phyloP scores from a whole-genome alignment of 2,797 vertebrate genomes.

The Enteromius fasciolatus region DNA sequence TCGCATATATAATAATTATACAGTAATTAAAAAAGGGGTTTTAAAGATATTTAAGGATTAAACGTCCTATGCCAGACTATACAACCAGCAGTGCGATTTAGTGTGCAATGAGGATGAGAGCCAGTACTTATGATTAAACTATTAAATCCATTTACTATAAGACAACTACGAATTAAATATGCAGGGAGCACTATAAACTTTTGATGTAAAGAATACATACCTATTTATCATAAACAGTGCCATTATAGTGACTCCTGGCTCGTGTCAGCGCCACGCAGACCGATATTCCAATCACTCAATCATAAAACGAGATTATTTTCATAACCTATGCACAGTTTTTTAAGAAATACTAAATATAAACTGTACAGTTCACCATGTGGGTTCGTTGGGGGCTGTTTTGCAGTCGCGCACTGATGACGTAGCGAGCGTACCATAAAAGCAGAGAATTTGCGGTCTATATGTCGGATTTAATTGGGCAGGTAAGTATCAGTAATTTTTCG shows the following conservation, averaged over 20 bases:
- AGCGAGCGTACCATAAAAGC: not conserved
- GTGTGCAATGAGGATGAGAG: not conserved
- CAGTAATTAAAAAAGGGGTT: not conserved
- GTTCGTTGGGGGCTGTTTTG: not conserved
- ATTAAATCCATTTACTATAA: not conserved
- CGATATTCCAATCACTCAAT: not conserved
- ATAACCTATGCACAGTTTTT: not conserved
- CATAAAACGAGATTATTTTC: not conserved
- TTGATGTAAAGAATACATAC: not conserved
- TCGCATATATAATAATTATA: not conserved
- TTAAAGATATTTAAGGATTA: not conserved
- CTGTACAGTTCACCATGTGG: not conserved
- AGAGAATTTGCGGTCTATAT: not conserved
- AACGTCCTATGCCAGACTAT: not conserved
- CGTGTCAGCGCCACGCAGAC: not conserved
- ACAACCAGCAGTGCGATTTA: not conserved
- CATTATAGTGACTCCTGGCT: constrained; percentile 4
- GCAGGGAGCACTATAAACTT: not conserved
- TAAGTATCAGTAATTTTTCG: not conserved
- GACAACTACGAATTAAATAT: not conserved
- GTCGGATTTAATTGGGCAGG: not conserved
- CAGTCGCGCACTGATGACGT: constrained; percentile 24
- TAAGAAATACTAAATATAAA: not conserved
- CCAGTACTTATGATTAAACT: not conserved
- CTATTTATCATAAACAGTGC: constrained; percentile 20